Evolutionary conservation across 1,140 invertebrate genomes (phyloP), one percentile per base, ranked within the genome.

Genomic region (Holcopasites calliopsidis): DNA sequence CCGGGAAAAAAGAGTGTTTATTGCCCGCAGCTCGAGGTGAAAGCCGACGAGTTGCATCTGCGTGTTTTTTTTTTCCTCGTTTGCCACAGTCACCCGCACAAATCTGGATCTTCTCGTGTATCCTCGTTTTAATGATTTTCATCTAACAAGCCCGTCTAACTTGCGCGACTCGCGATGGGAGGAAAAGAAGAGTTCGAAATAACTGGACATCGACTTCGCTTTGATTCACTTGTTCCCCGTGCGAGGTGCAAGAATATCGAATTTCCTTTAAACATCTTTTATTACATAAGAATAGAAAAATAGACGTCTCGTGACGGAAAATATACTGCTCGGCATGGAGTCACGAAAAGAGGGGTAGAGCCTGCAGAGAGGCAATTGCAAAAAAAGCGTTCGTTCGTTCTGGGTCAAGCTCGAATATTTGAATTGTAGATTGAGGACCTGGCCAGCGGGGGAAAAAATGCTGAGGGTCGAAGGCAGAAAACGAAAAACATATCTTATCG

Each of bases 91-190:
- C 35, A 49, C 31, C 42, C 52, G 44, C 40, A 71, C 76, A 66
- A n/a, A 64, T 58, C 57, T 31, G 52, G 40, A 55, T 18, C 60
- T 68, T 61, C 65, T 40, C 50, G 69, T 74, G 68, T 76, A 71
- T 82, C 71, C 73, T 28, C 66, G 76, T 85, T 85, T 85, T 85
- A 84, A 85, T 84, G 83, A 85, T 82, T 79, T 44, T 42, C 26
- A 82, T 85, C 70, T 82, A 84, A 79, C 70, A 69, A 84, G 77
- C 54, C 57, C 70, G 62, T 38, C 49, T 79, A 79, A 81, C 71
- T 55, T 6, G 55, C 78, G 33, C 71, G 54, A n/a, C 28, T 35
- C 21, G 42, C 4, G 18, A 2, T 8, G 13, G 2, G n/a, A n/a
- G n/a, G n/a, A n/a, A n/a, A n/a, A 57, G 21, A 6, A 62, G 11